Conservation (phyloP, 2,888 invertebrate genomes). For the Chrysolina americana region DNA sequence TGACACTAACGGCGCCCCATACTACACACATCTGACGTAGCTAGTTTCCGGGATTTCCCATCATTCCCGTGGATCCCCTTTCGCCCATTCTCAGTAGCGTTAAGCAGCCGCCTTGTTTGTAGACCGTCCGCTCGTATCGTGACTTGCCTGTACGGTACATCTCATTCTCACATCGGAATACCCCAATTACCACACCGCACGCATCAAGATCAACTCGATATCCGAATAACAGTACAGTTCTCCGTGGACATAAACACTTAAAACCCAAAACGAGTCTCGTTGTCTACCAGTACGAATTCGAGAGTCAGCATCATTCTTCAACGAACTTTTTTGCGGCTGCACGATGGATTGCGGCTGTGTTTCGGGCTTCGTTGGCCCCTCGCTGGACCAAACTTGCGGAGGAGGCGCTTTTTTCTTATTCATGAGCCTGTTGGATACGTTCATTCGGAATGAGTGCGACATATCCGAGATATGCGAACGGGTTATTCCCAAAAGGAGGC, state of each 20-base stretch:
- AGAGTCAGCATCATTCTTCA: slow-evolving; percentile 18
- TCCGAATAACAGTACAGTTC: slow-evolving; percentile 46
- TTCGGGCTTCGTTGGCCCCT: slow-evolving; percentile 71
- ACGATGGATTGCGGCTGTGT: slow-evolving; percentile 73
- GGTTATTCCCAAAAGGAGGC: slow-evolving; percentile 68
- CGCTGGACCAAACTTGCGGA: slow-evolving; percentile 73
- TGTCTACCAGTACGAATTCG: slow-evolving; percentile 37
- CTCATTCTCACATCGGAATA: slow-evolving; percentile 39
- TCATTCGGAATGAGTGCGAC: slow-evolving; percentile 74
- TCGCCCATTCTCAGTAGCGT: neutral
- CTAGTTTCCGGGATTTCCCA: neutral
- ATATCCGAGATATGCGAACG: slow-evolving; percentile 76
- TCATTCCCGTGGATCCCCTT: neutral
- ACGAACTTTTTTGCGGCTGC: slow-evolving; percentile 11
- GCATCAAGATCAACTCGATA: slow-evolving; percentile 32
- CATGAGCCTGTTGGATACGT: slow-evolving; percentile 77
- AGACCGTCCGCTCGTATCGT: neutral
- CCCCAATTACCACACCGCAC: slow-evolving; percentile 40
- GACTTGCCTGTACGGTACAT: slow-evolving; percentile 13
- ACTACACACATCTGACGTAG: too few relatives aligned
- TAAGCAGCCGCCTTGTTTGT: neutral
- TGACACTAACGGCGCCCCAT: too few relatives aligned
- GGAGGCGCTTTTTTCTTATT: slow-evolving; percentile 76
- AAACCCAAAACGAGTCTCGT: slow-evolving; percentile 41
- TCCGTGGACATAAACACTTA: slow-evolving; percentile 36